Base-by-base conservation (phyloP, 2,888 invertebrate species). In the Sycophila texana region DNA sequence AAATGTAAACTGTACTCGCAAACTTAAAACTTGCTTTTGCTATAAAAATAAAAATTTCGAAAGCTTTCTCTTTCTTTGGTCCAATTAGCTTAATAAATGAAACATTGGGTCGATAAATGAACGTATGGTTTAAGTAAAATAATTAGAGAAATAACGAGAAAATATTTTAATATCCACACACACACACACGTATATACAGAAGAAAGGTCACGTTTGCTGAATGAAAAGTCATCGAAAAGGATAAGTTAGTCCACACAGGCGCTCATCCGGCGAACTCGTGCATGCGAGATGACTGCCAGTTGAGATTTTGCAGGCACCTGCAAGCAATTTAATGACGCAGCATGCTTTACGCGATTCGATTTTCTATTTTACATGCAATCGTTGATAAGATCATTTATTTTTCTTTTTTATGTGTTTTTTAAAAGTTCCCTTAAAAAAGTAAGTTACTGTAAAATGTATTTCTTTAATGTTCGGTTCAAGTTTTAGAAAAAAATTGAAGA, bases 271-370 rank as follows among this genome's bases (percentile, higher is more conserved):
- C 86, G 77, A 89, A 89, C 75, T 86, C 85, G 80, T 86, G 82
- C 66, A 85, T 84, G 80, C 88, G 89, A 2, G 83, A 74, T 16
- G 83, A 16, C 68, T 85, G 83, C 89, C 89, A 89, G 14, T 85
- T 83, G 16, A 89, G 83, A 74, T 83, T 86, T 18, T 80, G 73
- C 53, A 89, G 81, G 7, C 77, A 86, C 67, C 89, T 89, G 82
- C 12, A 86, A 88, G 67, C 63, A 79, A 74, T 68, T 78, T 81
- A 74, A 67, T 13, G 51, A 10, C 67, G 57, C 22, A 66, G 66
- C 65, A 77, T 26, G 22, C 67, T 63, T 39, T 30, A 16, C 22
- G 55, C 65, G 30, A 30, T 30, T 30, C 30, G 2, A 30, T 4
- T 30, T 30, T 30, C n/a, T n/a, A n/a, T 30, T 30, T 4, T 30